Conservation (phyloP, 2,888 invertebrate species). For the Caenorhabditis drosophilae region DNA sequence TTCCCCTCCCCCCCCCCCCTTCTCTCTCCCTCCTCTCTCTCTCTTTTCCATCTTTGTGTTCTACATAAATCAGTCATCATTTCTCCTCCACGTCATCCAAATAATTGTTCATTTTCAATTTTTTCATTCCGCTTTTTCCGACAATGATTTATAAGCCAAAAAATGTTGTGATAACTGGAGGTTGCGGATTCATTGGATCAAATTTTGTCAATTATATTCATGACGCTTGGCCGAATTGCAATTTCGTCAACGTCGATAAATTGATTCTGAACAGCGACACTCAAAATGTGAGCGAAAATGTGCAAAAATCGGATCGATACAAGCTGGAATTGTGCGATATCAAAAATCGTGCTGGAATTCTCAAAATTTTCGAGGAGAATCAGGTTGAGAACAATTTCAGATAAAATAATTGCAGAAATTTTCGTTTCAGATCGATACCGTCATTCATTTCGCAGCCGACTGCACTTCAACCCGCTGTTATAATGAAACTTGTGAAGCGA, state of each 20-base stretch:
- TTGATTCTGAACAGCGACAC: conserved; percentile 65
- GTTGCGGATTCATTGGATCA: conserved; percentile 68
- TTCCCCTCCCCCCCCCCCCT: not conserved
- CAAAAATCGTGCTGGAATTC: conserved; percentile 57
- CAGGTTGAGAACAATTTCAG: conserved; percentile 31
- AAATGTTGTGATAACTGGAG: conserved; percentile 66
- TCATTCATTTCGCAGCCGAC: conserved; percentile 68
- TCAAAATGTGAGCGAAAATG: conserved; percentile 55
- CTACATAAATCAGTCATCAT: no score
- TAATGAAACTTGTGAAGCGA: conserved; percentile 59
- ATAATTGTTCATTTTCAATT: not conserved
- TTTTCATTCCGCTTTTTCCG: not conserved
- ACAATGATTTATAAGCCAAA: conserved; percentile 35
- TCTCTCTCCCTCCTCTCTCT: conserved; percentile 2
- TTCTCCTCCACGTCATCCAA: not conserved
- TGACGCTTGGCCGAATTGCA: conserved; percentile 58
- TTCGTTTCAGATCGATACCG: conserved; percentile 58
- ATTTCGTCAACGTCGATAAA: conserved; percentile 66
- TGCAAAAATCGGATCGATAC: conserved; percentile 57
- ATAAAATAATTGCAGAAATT: no score
- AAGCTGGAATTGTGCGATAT: conserved; percentile 62
- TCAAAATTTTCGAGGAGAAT: conserved; percentile 51
- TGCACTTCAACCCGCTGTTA: conserved; percentile 68
- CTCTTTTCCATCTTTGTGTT: not conserved
- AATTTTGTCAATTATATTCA: conserved; percentile 66